Percentiles rank a stretch among this genome's conserved stretches.
Evolutionary conservation across 1,140 invertebrate species (phyloP).

Genomic region (Aphelenchoides fujianensis): DNA sequence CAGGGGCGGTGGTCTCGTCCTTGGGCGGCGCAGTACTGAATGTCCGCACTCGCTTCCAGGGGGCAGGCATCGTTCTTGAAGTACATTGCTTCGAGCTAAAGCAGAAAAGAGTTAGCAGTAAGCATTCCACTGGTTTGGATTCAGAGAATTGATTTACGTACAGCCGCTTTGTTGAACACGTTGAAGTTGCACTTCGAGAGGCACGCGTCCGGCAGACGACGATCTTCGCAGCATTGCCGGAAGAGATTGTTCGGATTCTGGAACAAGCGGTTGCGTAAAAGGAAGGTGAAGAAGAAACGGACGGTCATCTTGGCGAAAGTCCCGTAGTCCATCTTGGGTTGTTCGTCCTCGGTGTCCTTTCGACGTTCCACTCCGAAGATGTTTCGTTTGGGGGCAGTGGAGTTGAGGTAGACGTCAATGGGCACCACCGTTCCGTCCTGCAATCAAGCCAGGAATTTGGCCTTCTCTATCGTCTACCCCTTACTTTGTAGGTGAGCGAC

Average conservation of each 20-base stretch:
- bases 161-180: slow-evolving; percentile 53
- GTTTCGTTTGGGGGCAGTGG: slow-evolving; percentile 30
- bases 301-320: slow-evolving; percentile 40
- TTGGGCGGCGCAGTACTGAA: slow-evolving; percentile 50
- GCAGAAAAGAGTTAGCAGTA: background rate
- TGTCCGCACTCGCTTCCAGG: slow-evolving; percentile 43
- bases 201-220: slow-evolving; percentile 56
- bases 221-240: slow-evolving; percentile 53
- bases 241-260: slow-evolving; percentile 50
- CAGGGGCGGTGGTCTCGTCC: slow-evolving; percentile 34
- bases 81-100: slow-evolving; percentile 49
- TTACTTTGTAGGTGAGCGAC: slow-evolving; percentile 45
- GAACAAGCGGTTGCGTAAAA: background rate
- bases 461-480: slow-evolving; percentile 6
- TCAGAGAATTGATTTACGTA: slow-evolving; percentile 21
- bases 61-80: slow-evolving; percentile 51
- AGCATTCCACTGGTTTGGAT: slow-evolving; percentile 10
- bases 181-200: slow-evolving; percentile 57
- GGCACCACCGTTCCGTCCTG: slow-evolving; percentile 48
- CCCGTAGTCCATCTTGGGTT: slow-evolving; percentile 35
- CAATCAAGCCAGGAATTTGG: slow-evolving; percentile 16
- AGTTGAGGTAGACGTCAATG: slow-evolving; percentile 45
- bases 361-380: slow-evolving; percentile 48
- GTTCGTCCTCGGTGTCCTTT: slow-evolving; percentile 26
- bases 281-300: background rate